Evolutionary conservation across 64 coral and sea anemone genomes (phyloP), one percentile per base, ranked within the genome.

Genomic region (Dendrophyllia cribrosa): DNA sequence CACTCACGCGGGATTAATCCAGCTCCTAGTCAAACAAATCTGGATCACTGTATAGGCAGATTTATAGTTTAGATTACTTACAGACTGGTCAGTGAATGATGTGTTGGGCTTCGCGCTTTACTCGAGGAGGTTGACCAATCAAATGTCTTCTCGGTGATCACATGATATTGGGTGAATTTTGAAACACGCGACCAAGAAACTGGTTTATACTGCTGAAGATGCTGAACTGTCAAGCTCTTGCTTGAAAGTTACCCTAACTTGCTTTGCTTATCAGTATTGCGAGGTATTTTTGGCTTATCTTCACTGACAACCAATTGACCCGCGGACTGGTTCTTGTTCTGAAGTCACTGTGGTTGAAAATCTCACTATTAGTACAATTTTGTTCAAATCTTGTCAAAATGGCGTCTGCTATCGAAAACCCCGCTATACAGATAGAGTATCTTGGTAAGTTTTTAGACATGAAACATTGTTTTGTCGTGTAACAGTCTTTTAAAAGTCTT

Each of bases 111-210:
- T 56, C 53, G 53, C 53, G 53, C 53, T 12, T 56, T 56, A 7
- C 53, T 56, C 53, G 53, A 84, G 9, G n/a, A 51, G 19, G 22
- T 6, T 62, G 19, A 51, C 80, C 80, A 84, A 84, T 84, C 80
- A 68, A 50, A 51, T 67, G 26, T 6, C 62, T 67, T 51, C 15
- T 23, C 5, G 14, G 7, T 19, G 3, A n/a, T 66, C 80, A 84
- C 62, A 61, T 84, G 80, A 84, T 10, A 75, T 5, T 7, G 26
- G 61, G 20, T 17, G 61, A 4, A 67, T 47, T 84, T 84, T 84
- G 80, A 84, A 84, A 84, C 60, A 82, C 34, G 78, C 80, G 62
- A 83, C 26, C 79, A 23, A 7, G 10, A 26, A 66, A 9, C 13
- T 34, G 2, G 0, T 2, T 34, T 2, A 34, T 34, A 34, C 34